A percentile compares a stretch with the other conserved stretches of the same genome.
Evolutionary conservation across 1,140 invertebrate species (phyloP).

Genomic region (Drosophila jambulina): DNA sequence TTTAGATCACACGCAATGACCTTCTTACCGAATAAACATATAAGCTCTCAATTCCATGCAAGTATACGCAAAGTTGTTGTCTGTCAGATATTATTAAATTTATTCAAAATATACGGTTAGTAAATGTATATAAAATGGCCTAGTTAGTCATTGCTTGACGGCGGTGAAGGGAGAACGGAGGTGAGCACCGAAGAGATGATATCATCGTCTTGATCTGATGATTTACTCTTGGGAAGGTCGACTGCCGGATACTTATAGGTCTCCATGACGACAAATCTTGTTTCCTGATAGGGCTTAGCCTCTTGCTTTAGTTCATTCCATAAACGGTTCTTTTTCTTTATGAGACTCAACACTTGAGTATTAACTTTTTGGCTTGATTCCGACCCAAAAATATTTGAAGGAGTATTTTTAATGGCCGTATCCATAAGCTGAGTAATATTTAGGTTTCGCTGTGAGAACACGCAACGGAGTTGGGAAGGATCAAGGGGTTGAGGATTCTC

Average conservation of each 20-base stretch:
- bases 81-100: background rate
- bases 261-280: constrained; percentile 1
- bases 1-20: background rate
- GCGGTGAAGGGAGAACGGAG: background rate
- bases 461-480: fast-evolving
- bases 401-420: fast-evolving
- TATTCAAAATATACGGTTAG: background rate
- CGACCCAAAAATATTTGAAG: no score
- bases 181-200: background rate
- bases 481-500: background rate
- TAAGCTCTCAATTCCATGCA: background rate
- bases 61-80: background rate
- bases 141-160: background rate
- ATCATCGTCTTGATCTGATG: background rate
- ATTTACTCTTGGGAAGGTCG: no score
- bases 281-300: background rate
- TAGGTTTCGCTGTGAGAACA: background rate
- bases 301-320: fast-evolving
- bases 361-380: background rate
- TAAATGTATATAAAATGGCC: background rate
- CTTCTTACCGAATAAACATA: background rate
- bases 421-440: background rate
- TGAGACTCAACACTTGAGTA: background rate
- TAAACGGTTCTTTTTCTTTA: background rate
- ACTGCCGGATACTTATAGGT: no score